Base-by-base conservation (phyloP, 2,888 invertebrate genomes). In the Drosophila basisetae region DNA sequence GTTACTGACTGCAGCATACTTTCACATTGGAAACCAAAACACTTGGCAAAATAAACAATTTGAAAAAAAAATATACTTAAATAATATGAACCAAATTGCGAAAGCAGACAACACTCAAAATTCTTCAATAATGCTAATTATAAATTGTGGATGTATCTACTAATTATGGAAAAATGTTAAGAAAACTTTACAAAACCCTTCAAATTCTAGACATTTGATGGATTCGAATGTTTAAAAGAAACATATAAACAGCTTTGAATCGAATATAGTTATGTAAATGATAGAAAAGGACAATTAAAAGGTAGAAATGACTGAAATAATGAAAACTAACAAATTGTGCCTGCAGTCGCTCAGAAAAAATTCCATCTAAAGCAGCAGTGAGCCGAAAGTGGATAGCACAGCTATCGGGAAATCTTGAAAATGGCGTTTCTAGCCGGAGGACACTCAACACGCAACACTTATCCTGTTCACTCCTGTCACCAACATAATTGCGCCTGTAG, bases 361-460 rank as follows among this genome's bases (percentile, higher is more conserved):
- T 72, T 59, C 47, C 35, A 28, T 62, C 39, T 60, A 43, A 56
- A 13, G 41, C 41, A 49, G 58, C 47, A 62, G 61, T 53, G 68
- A 35, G 28, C 55, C 25, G 25, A 43, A 22, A 53, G 41, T 39
- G 47, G 47, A 16, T 9, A 47, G 16, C 49, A 35, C 33, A 56
- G 35, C 68, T 41, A n/a, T 39, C 49, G 54, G n/a, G 16, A 33
- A 73, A 68, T 31, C 11, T 10, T 37, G 22, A 62, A 66, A 25
- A 39, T 13, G 5, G 10, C 43, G 43, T 25, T 47, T 47, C 16
- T 6, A 28, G 37, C 39, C 63, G 16, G 31, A 74, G 70, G 55
- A 63, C 50, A 54, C 43, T 67, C 59, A 39, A 58, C 80, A 61
- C 39, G 68, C 50, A 56, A 37, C 56, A 80, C 60, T 64, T 76